Evolutionary conservation across 1,140 invertebrate species (phyloP).

Genomic region (Zaprionus inermis): DNA sequence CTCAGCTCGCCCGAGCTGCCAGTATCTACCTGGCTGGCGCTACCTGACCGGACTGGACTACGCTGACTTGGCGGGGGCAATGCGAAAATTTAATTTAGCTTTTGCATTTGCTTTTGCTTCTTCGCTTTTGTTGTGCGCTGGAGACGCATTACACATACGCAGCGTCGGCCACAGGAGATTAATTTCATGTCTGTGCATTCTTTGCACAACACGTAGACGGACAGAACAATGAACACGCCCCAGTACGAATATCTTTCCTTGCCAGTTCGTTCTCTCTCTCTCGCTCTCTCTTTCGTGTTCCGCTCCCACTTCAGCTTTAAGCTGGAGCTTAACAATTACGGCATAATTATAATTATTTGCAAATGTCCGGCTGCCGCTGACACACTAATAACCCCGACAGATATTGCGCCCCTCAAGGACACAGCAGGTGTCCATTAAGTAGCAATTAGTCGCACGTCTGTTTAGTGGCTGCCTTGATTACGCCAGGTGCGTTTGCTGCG

Average conservation of each 20-base stretch:
- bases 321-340: constrained; percentile 17
- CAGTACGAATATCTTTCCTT: background rate
- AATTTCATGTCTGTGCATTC: constrained; percentile 76
- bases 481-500: constrained; percentile 21
- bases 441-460: constrained; percentile 66
- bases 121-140: constrained; percentile 26
- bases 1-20: constrained; percentile 38
- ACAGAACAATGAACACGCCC: constrained; percentile 52
- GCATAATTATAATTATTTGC: constrained; percentile 10
- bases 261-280: background rate
- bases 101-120: constrained; percentile 45
- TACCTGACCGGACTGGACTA: background rate
- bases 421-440: constrained; percentile 59
- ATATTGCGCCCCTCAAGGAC: constrained; percentile 18
- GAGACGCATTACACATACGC: constrained; percentile 76
- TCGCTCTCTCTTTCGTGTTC: background rate
- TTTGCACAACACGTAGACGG: constrained; percentile 43
- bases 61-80: constrained; percentile 14
- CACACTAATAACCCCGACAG: constrained; percentile 20
- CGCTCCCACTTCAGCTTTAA: background rate
- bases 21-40: background rate
- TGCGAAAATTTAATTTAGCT: constrained; percentile 77
- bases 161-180: constrained; percentile 71
- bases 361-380: background rate
- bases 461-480: constrained; percentile 44